Percentiles rank a stretch among this genome's conserved stretches.
Conservation (phyloP, 1,140 invertebrate genomes). For the Gyrodactylus bullatarudis region DNA sequence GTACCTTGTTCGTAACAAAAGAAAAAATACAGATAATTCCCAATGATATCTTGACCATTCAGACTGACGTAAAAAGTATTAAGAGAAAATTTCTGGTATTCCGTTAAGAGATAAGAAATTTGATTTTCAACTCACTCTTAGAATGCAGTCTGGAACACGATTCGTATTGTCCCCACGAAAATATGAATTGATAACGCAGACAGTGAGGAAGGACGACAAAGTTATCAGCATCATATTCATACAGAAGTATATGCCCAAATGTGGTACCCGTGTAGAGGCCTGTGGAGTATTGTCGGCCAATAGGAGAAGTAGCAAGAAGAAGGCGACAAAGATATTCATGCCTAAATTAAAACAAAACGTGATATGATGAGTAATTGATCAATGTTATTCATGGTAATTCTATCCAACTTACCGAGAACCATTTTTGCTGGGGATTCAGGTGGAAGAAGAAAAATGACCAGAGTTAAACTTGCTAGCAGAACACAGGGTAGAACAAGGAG, state of each 20-base stretch:
- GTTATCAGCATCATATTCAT: conserved; percentile 13
- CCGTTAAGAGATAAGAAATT: no score
- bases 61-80: no score
- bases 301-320: conserved; percentile 15
- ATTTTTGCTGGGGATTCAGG: conserved; percentile 11
- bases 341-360: conserved; percentile 10
- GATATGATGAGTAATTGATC: background rate
- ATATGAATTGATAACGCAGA: conserved; percentile 12
- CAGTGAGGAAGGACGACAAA: conserved; percentile 12
- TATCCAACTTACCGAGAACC: conserved; percentile 9
- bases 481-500: conserved; percentile 11
- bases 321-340: conserved; percentile 20
- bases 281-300: conserved; percentile 13
- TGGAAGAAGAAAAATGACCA: conserved; percentile 11
- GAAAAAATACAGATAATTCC: no score
- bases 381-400: background rate
- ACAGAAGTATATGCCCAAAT: conserved; percentile 11
- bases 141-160: conserved; percentile 1
- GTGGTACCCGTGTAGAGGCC: background rate
- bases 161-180: conserved; percentile 10
- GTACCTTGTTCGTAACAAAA: no score
- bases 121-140: conserved; percentile 7
- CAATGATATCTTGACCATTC: no score
- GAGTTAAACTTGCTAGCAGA: conserved; percentile 10
- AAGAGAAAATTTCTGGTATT: no score